Evolutionary conservation across 2,113 vertebrate genomes (phyloP), one percentile per base, ranked within the genome.

Genomic region (Phylloscopus trochilus): DNA sequence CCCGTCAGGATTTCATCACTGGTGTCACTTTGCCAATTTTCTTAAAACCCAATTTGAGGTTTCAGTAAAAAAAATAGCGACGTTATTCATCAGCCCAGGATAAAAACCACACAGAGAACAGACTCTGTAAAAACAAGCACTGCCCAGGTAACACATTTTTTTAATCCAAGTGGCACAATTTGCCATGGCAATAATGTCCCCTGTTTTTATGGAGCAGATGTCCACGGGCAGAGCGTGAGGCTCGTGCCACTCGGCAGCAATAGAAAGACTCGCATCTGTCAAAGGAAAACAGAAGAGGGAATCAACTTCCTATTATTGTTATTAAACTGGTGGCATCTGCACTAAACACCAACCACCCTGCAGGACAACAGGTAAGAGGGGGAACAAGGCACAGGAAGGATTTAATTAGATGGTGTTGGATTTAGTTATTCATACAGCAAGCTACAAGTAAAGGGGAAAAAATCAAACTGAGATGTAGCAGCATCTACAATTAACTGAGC

Each of bases 171-270:
- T 11, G 62, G 69, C 80, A 82, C 62, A 53, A 53, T 89, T 91
- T 87, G 76, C 73, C 80, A 35, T 0, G 28, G 91, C 74, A 89
- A 66, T 95, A 79, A 91, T 1, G 3, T n/a, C 39, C 56, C 9
- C 3, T 63, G 41, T 52, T 94, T 96, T 95, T 93, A 97, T 81
- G 81, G 89, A 84, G 66, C 96, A 97, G 95, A 95, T 93, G 95
- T 92, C 91, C 93, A 76, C 6, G 33, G 73, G 64, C 56, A 79
- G 89, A 95, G 74, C 1, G 0, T 12, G 62, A 84, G 49, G 73
- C 74, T 84, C 1, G 0, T 53, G 89, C 83, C 81, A 53, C 87
- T 87, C 58, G 0, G 84, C 83, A 96, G 92, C 87, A 73, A 93
- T 59, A 92, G 92, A 87, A 44, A 89, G 23, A 95, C 70, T 85